These are phyloP conservation scores for Argyresthia albistria DNA, from an alignment of 2,888 invertebrate genomes.

Conservation along the genomic window DNA sequence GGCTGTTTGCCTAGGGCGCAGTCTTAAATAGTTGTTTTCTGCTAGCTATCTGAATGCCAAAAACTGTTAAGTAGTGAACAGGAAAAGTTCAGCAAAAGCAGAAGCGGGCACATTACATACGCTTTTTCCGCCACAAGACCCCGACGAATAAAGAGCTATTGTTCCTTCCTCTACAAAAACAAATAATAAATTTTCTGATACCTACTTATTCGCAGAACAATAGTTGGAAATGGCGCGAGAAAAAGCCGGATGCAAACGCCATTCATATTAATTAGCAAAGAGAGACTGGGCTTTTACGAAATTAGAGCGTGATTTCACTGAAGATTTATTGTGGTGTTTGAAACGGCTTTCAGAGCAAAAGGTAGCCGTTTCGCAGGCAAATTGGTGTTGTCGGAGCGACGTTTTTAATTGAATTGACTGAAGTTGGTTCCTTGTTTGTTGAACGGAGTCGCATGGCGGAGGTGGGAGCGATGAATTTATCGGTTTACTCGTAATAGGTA, in stretches of 20 bases:
- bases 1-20: too few relatives aligned
- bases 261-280: slow-evolving; percentile 73
- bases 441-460: slow-evolving; percentile 26
- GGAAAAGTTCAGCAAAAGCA: too few relatives aligned
- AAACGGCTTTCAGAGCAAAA: slow-evolving; percentile 66
- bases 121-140: too few relatives aligned
- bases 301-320: slow-evolving; percentile 70
- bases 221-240: slow-evolving; percentile 70
- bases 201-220: slow-evolving; percentile 57
- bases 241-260: slow-evolving; percentile 73
- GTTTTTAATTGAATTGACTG: slow-evolving; percentile 63
- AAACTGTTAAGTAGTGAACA: too few relatives aligned
- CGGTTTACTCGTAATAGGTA: slow-evolving; percentile 8
- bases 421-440: slow-evolving; percentile 49
- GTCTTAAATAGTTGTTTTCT: too few relatives aligned
- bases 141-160: neutral
- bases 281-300: slow-evolving; percentile 72
- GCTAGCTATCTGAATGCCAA: too few relatives aligned
- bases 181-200: slow-evolving; percentile 65
- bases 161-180: slow-evolving; percentile 39
- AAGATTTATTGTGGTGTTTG: slow-evolving; percentile 71
- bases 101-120: too few relatives aligned
- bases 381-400: slow-evolving; percentile 60
- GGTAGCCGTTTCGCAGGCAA: slow-evolving; percentile 64
- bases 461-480: slow-evolving; percentile 34